phyloP scores from a whole-genome alignment of 2,797 vertebrate genomes.

The Spinus pinus region DNA sequence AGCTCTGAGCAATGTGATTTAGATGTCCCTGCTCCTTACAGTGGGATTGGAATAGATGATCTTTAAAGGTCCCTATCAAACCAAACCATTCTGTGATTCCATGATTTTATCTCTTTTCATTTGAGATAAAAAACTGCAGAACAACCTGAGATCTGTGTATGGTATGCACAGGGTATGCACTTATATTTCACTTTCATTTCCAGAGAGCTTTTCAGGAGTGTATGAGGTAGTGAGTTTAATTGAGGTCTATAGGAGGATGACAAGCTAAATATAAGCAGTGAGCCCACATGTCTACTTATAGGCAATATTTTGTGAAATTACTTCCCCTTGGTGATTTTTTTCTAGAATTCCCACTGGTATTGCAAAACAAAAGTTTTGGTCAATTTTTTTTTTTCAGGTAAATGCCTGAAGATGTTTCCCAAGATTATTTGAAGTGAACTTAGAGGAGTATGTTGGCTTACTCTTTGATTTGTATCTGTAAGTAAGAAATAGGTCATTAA shows the following conservation, averaged over 20 bases:
- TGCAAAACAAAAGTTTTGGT: not conserved
- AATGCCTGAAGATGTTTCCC: not conserved
- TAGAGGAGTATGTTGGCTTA: not conserved
- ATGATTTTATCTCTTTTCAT: not conserved
- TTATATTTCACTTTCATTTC: not conserved
- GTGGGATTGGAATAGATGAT: not conserved
- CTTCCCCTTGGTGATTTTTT: not conserved
- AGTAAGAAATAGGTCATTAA: not conserved
- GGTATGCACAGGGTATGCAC: not conserved
- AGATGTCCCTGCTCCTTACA: not conserved
- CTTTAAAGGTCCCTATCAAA: not conserved
- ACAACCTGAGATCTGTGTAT: not conserved
- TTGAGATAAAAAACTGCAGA: not conserved
- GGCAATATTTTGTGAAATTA: not conserved
- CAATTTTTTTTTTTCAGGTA: not conserved
- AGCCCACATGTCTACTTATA: not conserved
- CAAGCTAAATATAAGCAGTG: not conserved
- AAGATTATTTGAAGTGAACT: not conserved
- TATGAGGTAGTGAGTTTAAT: not conserved
- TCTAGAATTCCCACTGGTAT: not conserved
- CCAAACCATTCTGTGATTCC: not conserved
- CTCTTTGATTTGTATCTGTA: not conserved
- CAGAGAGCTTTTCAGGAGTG: not conserved
- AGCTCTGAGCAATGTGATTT: accelerated
- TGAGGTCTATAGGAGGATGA: not conserved